Percentiles rank a stretch among this genome's conserved stretches.
Evolutionary conservation across 2,888 invertebrate species (phyloP).

Genomic region (Autographa gamma): DNA sequence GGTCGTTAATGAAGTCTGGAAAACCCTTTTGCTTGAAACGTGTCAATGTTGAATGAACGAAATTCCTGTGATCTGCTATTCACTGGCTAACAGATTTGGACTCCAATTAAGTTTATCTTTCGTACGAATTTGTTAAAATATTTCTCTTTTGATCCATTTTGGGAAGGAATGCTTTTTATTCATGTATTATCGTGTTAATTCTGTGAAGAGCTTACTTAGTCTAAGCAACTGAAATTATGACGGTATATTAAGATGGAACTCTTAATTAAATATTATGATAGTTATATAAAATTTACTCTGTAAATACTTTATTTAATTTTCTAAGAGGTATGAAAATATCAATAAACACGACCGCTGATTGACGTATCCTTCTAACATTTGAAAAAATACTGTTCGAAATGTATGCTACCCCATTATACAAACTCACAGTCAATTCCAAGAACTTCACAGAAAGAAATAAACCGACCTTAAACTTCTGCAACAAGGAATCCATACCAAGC

Average conservation of each 20-base stretch:
- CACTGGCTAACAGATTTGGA: conserved; percentile 12
- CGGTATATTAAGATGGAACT: too few relatives aligned
- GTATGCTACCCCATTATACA: not conserved
- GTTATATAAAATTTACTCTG: too few relatives aligned
- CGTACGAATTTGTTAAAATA: conserved; percentile 27
- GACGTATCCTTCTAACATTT: too few relatives aligned
- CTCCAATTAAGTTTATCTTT: conserved; percentile 46
- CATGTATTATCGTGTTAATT: not conserved
- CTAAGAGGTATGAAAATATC: too few relatives aligned
- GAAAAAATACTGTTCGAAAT: too few relatives aligned
- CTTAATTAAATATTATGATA: too few relatives aligned
- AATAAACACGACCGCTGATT: too few relatives aligned
- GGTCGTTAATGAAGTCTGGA: conserved; percentile 10
- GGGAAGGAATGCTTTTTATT: not conserved
- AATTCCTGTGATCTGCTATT: conserved; percentile 23
- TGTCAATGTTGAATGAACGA: conserved; percentile 16
- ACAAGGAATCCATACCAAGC: conserved; percentile 54
- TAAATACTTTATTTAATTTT: too few relatives aligned
- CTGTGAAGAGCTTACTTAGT: too few relatives aligned
- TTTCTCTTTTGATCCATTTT: conserved; percentile 21
- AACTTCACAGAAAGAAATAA: conserved; percentile 1
- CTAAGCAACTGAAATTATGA: too few relatives aligned
- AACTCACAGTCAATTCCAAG: not conserved
- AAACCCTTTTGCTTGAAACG: conserved; percentile 4
- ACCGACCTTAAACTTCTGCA: conserved; percentile 8